Base-by-base conservation (phyloP, 1,140 invertebrate species). In the Caerostris extrusa region DNA sequence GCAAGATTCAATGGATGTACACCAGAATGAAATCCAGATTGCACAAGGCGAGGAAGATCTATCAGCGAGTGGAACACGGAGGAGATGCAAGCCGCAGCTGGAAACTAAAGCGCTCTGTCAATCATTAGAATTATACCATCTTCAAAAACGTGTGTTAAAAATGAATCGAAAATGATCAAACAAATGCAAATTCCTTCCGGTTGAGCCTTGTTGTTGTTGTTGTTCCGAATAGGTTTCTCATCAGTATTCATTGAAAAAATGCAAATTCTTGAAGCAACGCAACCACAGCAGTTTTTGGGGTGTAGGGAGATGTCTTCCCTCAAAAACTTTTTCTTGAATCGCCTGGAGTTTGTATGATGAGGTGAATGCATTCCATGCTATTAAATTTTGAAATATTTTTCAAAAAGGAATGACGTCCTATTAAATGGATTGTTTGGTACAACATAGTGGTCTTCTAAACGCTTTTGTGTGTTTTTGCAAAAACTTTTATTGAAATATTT, bases 161-260 rank as follows among this genome's bases (percentile, higher is more conserved):
- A 81, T 90, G 89, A 90, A 81, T 82, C 89, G 69, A 90, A 90
- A 90, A 90, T 90, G 89, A 61, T 90, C 89, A 90, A 90, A 90
- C 89, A 90, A 90, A 90, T 81, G 89, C 81, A 90, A 60, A 90
- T 90, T 90, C 67, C 56, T 64, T 56, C 7, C 17, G 53, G 61
- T 17, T 56, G 55, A 14, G 57, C 19, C n/a, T 19, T 50, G 89
- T 7, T 82, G 67, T 90, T 90, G n/a, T n/a, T n/a, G 89, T 90
- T 90, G 56, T 60, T 90, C 64, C 10, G 89, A 90, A 90, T 90
- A 58, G 69, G 56, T 90, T 90, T 82, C 89, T 82, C 56, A 90
- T 90, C 89, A 90, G 89, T 90, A 90, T 90, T 90, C 89, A 90
- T 90, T 90, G 89, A 90, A 90, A 82, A 90, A 81, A 90, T 90